phyloP scores from a whole-genome alignment of 2,797 vertebrate species.

The Tinamus major region DNA sequence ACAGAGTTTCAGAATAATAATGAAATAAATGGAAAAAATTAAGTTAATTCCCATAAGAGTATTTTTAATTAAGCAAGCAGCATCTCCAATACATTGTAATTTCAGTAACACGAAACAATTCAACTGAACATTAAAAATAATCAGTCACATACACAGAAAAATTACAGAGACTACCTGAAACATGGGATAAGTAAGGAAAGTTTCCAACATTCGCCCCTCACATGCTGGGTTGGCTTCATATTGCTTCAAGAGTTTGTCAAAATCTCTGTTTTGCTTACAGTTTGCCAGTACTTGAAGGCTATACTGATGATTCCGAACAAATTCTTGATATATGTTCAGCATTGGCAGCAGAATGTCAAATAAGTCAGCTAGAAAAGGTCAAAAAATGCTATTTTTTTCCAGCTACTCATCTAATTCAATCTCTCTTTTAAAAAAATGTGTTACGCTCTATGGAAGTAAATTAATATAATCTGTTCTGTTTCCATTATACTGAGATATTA shows the following conservation, averaged over 20 bases:
- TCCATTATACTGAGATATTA: background rate
- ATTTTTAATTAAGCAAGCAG: background rate
- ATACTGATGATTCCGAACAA: slow-evolving; percentile 98
- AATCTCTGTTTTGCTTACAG: slow-evolving; percentile 99
- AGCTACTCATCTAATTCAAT: background rate
- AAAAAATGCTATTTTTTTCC: slow-evolving; percentile 13
- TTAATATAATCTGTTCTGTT: background rate
- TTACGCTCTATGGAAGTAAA: background rate
- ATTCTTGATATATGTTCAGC: slow-evolving; percentile 99
- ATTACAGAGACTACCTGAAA: slow-evolving; percentile 88
- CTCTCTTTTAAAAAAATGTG: background rate
- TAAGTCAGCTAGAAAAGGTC: slow-evolving; percentile 89
- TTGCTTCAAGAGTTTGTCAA: slow-evolving; percentile 98
- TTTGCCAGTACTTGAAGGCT: slow-evolving; percentile 98
- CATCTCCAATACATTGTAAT: background rate
- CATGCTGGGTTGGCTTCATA: slow-evolving; percentile 97
- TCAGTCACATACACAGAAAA: background rate
- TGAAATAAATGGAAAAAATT: background rate
- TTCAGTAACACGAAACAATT: background rate
- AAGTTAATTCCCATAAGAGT: background rate
- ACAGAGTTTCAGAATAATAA: background rate
- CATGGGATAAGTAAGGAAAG: slow-evolving; percentile 98
- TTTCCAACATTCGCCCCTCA: slow-evolving; percentile 97
- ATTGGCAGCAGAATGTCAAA: slow-evolving; percentile 99
- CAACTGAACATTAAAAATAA: background rate